A percentile compares a stretch with the other conserved stretches of the same genome.
Evolutionary conservation across 1,140 invertebrate species (phyloP).

Genomic region (Anastrepha obliqua): DNA sequence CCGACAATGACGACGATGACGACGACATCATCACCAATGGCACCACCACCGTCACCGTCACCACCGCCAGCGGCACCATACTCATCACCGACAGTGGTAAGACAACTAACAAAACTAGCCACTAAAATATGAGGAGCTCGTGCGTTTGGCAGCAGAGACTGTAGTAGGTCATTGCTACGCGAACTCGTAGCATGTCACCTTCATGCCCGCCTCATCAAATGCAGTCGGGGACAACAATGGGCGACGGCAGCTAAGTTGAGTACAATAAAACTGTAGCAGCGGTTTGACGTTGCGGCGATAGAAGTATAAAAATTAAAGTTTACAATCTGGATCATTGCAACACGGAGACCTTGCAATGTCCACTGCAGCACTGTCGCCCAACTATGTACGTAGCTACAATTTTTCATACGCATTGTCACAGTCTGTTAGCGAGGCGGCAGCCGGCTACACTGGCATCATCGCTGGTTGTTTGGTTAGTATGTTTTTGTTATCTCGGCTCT

Average conservation of each 20-base stretch:
- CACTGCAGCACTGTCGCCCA: not conserved
- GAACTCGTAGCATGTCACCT: not conserved
- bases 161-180: conserved; percentile 42
- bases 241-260: not conserved
- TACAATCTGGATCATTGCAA: conserved; percentile 30
- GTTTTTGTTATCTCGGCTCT: conserved; percentile 15
- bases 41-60: not conserved
- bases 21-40: conserved; percentile 9
- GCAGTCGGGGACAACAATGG: conserved; percentile 19
- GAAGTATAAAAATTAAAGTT: conserved; percentile 52
- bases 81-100: not conserved
- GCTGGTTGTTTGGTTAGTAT: not conserved
- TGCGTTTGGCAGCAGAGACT: not conserved
- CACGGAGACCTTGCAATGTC: not conserved
- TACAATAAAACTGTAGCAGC: not conserved
- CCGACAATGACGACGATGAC: not conserved
- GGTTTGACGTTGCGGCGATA: conserved; percentile 18
- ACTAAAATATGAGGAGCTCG: not conserved
- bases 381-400: not conserved
- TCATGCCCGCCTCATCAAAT: not conserved
- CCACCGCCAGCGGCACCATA: not conserved
- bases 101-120: not conserved
- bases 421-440: not conserved
- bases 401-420: not conserved
- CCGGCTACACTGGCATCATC: not conserved